Evolutionary conservation across 2,113 vertebrate species (phyloP), one percentile per base, ranked within the genome.

Genomic region (Ia io): DNA sequence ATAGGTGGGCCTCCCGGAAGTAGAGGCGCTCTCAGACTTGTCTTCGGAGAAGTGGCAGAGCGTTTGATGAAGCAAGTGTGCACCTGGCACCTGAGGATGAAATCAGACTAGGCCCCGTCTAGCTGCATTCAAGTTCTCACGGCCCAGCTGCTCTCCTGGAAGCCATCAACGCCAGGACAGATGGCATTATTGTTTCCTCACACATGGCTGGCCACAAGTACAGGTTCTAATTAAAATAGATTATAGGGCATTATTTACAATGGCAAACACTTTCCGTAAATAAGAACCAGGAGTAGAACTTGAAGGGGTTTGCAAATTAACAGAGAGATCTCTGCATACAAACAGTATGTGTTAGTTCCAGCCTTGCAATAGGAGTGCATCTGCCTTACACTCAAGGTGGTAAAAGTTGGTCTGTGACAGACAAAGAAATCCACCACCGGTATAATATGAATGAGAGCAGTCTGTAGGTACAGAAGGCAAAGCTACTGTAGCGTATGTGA

Each of bases 221-320:
- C n/a, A 96, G 49, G 51, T 89, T 89, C 56, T 95, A 91, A 97
- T 94, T 94, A 93, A 95, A 96, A 96, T 67, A 93, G 91, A 94
- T 92, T 93, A 93, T 47, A 77, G 84, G 61, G 90, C 71, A 82
- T 94, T 84, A 92, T 83, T 84, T 91, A 76, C 23, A 80, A 87
- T 42, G 56, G 49, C 51, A 71, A 76, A 95, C 73, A 83, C 8
- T 47, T 23, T 77, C 71, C 56, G 22, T 84, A 95, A 86, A 69
- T 80, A 87, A 85, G 65, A 95, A 96, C 13, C 78, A 96, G 83
- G 59, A 93, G 20, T 9, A 73, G 71, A 86, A 95, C n/a, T 25
- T 80, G 16, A 80, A 78, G 65, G 53, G 40, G 30, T 47, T 40
- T 76, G 44, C 44, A 84, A 85, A 79, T n/a, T 37, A 90, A 78